These are phyloP conservation scores for Eulemur albifrons DNA, from an alignment of 2,797 vertebrate genomes.

Conservation along the genomic window DNA sequence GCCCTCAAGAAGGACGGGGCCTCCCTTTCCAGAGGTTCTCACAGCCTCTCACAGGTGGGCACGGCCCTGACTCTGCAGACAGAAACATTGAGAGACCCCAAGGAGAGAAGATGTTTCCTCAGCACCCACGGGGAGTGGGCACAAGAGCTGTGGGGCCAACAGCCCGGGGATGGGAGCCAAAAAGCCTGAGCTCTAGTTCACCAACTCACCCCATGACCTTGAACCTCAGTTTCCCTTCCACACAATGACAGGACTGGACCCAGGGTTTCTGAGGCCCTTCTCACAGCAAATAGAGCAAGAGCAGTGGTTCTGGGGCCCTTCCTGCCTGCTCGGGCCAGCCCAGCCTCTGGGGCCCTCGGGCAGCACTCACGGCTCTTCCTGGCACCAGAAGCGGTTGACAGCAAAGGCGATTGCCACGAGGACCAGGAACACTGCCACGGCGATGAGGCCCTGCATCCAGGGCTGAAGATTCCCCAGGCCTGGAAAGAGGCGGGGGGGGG, in stretches of 20 bases:
- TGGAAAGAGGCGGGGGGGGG: background rate
- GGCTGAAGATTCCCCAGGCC: slow-evolving; percentile 81
- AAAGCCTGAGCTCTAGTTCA: background rate
- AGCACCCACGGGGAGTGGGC: too few species aligned
- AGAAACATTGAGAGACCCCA: background rate
- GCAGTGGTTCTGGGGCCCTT: background rate
- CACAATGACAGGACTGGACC: background rate
- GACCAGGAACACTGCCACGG: slow-evolving; percentile 86
- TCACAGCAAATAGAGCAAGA: background rate
- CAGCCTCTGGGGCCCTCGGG: accelerated
- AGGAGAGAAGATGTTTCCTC: background rate
- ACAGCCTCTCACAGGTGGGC: background rate
- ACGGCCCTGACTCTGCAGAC: background rate
- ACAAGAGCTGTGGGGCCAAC: background rate
- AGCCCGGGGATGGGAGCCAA: background rate
- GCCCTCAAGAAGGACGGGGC: background rate
- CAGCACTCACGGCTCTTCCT: slow-evolving; percentile 79
- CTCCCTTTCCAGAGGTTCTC: background rate
- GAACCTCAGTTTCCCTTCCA: background rate
- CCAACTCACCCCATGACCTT: too few species aligned
- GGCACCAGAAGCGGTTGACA: slow-evolving; percentile 89
- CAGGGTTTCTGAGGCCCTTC: background rate
- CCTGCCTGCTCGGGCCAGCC: background rate
- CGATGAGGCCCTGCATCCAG: slow-evolving; percentile 90
- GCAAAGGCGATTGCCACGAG: slow-evolving; percentile 85